Percentiles rank a stretch among this genome's conserved stretches.
phyloP scores from a whole-genome alignment of 2,113 vertebrate genomes.

The Thunnus thynnus region DNA sequence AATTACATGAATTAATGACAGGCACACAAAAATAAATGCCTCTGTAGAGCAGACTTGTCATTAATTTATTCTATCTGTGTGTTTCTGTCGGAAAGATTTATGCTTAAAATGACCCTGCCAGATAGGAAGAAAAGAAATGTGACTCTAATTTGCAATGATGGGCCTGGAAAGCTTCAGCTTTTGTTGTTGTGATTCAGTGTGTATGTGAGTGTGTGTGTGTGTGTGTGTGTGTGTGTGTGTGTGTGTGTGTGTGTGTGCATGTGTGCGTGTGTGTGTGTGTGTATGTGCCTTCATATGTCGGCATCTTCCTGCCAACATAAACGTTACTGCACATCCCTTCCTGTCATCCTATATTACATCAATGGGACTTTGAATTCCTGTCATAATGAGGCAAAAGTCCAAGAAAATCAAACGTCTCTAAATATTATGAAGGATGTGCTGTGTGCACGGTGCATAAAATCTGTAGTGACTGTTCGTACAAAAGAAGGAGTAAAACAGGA shows the following conservation, averaged over 20 bases:
- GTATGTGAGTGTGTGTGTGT: not conserved
- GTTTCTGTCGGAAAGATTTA: slow-evolving; percentile 47
- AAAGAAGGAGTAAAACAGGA: not conserved
- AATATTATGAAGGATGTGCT: slow-evolving; percentile 17
- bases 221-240: slow-evolving; percentile 6
- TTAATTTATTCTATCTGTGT: slow-evolving; percentile 48
- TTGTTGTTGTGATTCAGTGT: slow-evolving; percentile 41
- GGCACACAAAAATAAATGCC: slow-evolving; percentile 47
- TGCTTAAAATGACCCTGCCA: slow-evolving; percentile 52
- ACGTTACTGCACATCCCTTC: slow-evolving; percentile 14
- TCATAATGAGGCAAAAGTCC: slow-evolving; percentile 55
- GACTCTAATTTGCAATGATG: slow-evolving; percentile 66
- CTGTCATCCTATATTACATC: slow-evolving; percentile 60
- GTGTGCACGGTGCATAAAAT: slow-evolving; percentile 18
- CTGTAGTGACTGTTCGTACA: not conserved
- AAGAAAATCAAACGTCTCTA: slow-evolving; percentile 24
- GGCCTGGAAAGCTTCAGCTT: slow-evolving; percentile 38
- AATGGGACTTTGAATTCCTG: slow-evolving; percentile 54
- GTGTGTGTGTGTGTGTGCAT: no score
- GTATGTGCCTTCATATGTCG: slow-evolving; percentile 12
- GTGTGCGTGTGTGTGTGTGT: not conserved
- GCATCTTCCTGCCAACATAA: slow-evolving; percentile 18
- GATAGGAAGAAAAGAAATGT: not conserved
- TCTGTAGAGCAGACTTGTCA: slow-evolving; percentile 46
- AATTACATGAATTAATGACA: slow-evolving; percentile 71